Base-by-base conservation (phyloP, 2,113 vertebrate genomes). In the Rhinolophus sinicus region DNA sequence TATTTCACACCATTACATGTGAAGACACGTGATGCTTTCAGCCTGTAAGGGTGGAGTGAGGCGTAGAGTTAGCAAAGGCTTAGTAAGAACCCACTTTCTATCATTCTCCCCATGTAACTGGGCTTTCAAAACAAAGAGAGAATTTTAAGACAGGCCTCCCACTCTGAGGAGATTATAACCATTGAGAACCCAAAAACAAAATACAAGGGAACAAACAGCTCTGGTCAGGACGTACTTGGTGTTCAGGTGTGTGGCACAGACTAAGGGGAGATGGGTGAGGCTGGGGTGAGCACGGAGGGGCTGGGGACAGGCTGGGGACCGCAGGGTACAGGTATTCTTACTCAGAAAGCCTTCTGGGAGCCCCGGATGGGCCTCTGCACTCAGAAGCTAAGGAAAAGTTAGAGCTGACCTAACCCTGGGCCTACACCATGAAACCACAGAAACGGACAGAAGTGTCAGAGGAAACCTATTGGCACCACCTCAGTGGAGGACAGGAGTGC, bases 181-280 rank as follows among this genome's bases (percentile, higher is more conserved):
- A 28, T 6, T 44, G 70, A 81, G n/a, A 64, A 52, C 12, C 22
- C 24, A 5, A 69, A 72, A 81, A 40, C 1, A 33, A 67, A 67
- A 30, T 26, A 7, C 1, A 15, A n/a, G 11, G 11, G 19, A 60
- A n/a, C 26, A 76, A 26, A 35, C 3, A 5, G 10, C 4, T 8
- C 6, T 2, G 13, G 0, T 1, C 12, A 35, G 18, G 9, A 30
- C 19, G 2, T 6, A 21, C 8, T 5, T 11, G 47, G 10, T 3
- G 8, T 47, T 40, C 11, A 5, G 40, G 1, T 38, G 7, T 22
- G 10, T 47, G 18, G 38, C 21, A 1, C 12, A 28, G 22, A 21
- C 2, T 0, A 8, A 6, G n/a, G 18, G 28, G 14, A 33, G 13
- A 5, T 0, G 40, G 12, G 10, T 8, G 19, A 38, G n/a, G 9